A percentile compares a stretch with the other conserved stretches of the same genome.
Evolutionary conservation across 2,888 invertebrate species (phyloP).

Genomic region (Pseudococcus longispinus): DNA sequence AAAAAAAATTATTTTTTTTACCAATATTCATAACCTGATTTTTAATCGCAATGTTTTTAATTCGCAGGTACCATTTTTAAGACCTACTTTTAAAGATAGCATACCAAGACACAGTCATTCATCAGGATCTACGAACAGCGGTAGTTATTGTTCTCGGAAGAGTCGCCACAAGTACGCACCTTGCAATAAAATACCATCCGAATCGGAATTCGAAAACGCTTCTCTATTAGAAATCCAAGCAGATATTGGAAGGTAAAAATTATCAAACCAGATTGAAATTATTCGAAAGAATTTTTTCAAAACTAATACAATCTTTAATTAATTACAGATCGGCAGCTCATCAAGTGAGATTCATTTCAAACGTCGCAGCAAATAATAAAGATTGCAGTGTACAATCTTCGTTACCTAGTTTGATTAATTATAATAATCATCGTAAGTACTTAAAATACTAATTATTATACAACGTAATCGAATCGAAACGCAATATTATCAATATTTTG

Average conservation of each 20-base stretch:
- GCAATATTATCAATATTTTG: no score
- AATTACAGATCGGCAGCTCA: conserved; percentile 17
- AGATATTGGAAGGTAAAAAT: conserved; percentile 21
- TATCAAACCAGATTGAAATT: no score
- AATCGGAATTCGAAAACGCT: conserved; percentile 60
- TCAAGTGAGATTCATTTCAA: conserved; percentile 47
- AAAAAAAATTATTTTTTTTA: not conserved
- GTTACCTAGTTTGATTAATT: conserved; percentile 62
- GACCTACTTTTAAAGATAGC: conserved; percentile 38
- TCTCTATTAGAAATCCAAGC: conserved; percentile 59
- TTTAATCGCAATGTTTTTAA: not conserved
- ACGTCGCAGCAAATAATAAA: conserved; percentile 57
- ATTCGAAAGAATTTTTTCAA: no score
- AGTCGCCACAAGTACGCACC: conserved; percentile 43
- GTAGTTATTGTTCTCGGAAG: conserved; percentile 52
- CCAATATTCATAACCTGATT: not conserved
- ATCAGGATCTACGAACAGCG: conserved; percentile 50
- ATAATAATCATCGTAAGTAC: conserved; percentile 54
- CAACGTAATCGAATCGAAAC: no score
- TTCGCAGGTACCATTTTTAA: conserved; percentile 48
- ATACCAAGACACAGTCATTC: conserved; percentile 51
- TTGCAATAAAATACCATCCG: conserved; percentile 58
- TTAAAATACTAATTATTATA: no score
- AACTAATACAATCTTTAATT: no score
- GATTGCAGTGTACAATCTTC: conserved; percentile 66